phyloP scores from a whole-genome alignment of 30 jellyfish, hydroid and myxozoan genomes.

The Nemopilema nomurai region DNA sequence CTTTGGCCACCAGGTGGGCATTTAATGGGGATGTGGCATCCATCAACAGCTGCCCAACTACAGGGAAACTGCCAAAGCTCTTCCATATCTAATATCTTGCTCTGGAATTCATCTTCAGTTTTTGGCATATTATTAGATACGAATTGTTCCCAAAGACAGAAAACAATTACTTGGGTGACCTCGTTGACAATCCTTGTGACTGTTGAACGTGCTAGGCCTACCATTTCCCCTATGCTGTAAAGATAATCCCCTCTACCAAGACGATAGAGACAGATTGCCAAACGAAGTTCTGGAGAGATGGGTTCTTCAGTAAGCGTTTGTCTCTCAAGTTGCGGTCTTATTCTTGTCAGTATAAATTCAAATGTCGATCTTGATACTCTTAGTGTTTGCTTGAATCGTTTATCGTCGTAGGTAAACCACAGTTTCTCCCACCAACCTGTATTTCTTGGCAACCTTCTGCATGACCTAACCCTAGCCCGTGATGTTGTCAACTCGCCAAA shows the following conservation, averaged over 20 bases:
- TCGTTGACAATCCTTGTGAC: conserved; percentile 6
- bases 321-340: conserved; percentile 7
- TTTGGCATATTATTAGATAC: conserved; percentile 23
- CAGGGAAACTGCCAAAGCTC: conserved; percentile 59
- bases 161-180: not conserved
- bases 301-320: conserved; percentile 47
- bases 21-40: conserved; percentile 56
- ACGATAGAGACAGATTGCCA: conserved; percentile 14
- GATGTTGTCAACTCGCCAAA: not conserved
- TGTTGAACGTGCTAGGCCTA: conserved; percentile 48
- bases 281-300: conserved; percentile 54
- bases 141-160: conserved; percentile 1
- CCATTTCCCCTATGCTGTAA: conserved; percentile 56
- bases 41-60: conserved; percentile 49
- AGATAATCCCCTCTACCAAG: conserved; percentile 49
- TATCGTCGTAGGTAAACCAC: conserved; percentile 25
- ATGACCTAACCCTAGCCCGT: conserved; percentile 5
- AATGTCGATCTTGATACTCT: conserved; percentile 26
- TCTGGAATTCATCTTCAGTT: conserved; percentile 26
- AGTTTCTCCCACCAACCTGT: conserved; percentile 50
- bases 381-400: conserved; percentile 30
- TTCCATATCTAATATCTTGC: conserved; percentile 19
- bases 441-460: conserved; percentile 38
- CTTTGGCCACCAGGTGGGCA: conserved; percentile 47
- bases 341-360: conserved; percentile 2